phyloP scores from a whole-genome alignment of 2,113 vertebrate genomes.

The Oreamnos americanus region DNA sequence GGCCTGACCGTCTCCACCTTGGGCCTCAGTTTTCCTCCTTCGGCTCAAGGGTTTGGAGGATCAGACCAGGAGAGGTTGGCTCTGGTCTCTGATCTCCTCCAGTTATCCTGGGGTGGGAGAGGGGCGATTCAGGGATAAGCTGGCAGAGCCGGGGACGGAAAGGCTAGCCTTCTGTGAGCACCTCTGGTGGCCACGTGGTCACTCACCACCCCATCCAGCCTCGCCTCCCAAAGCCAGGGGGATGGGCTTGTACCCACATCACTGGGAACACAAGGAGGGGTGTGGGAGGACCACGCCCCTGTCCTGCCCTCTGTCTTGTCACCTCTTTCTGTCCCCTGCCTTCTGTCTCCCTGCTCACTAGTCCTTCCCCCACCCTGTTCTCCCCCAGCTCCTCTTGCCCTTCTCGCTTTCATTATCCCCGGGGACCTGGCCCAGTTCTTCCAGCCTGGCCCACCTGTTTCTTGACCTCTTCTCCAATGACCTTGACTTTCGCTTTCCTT shows the following conservation, averaged over 20 bases:
- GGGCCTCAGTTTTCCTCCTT: background rate
- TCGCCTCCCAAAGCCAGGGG: background rate
- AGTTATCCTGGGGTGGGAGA: background rate
- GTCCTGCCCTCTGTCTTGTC: background rate
- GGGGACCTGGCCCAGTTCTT: background rate
- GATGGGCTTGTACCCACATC: rapidly evolving
- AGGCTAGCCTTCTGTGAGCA: background rate
- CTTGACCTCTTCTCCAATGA: background rate
- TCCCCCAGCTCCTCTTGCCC: too few relatives aligned
- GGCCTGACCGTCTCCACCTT: background rate
- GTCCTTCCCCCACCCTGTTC: background rate
- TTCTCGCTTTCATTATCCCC: background rate
- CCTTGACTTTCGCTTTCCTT: background rate
- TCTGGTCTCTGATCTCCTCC: background rate
- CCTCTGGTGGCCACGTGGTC: background rate
- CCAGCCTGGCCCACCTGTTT: background rate
- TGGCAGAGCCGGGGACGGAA: background rate
- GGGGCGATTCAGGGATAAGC: too few relatives aligned
- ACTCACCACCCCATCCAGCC: rapidly evolving
- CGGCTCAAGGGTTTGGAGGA: background rate
- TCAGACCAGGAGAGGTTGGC: background rate
- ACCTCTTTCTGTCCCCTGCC: background rate
- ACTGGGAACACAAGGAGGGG: background rate
- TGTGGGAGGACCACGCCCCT: background rate
- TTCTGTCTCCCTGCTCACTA: background rate